These are phyloP conservation scores for Alligator mississippiensis DNA, from an alignment of 2,113 vertebrate genomes.

Conservation along the genomic window DNA sequence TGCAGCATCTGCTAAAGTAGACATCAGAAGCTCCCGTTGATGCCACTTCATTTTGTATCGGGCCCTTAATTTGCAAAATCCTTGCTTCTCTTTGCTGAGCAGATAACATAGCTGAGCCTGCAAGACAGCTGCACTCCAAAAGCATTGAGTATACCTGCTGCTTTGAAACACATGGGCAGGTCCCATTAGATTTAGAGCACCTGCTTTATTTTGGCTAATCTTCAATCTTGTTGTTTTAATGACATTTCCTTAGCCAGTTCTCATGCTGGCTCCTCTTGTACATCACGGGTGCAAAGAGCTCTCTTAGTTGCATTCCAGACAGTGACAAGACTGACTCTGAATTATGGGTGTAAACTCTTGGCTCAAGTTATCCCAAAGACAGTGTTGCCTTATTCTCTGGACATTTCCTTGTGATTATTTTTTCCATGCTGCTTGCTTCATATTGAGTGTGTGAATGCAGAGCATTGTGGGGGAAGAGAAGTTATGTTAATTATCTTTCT, in stretches of 20 bases:
- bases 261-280: background rate
- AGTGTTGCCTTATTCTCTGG: background rate
- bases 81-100: background rate
- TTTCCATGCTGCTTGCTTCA: background rate
- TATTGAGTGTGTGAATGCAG: conserved; percentile 33
- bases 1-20: background rate
- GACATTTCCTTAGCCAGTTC: background rate
- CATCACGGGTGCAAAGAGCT: background rate
- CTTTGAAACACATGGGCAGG: fast-evolving
- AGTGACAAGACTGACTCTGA: background rate
- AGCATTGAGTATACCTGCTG: background rate
- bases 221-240: fast-evolving
- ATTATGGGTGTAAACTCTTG: background rate
- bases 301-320: background rate
- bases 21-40: conserved; percentile 42
- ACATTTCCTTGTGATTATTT: background rate
- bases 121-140: background rate
- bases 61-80: background rate
- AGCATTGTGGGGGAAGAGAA: background rate
- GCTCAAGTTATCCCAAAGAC: background rate
- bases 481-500: conserved; percentile 28
- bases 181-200: fast-evolving
- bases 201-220: background rate
- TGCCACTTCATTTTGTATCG: background rate
- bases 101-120: background rate